Base-by-base conservation (phyloP, 2,113 vertebrate species). In the Xyrauchen texanus region DNA sequence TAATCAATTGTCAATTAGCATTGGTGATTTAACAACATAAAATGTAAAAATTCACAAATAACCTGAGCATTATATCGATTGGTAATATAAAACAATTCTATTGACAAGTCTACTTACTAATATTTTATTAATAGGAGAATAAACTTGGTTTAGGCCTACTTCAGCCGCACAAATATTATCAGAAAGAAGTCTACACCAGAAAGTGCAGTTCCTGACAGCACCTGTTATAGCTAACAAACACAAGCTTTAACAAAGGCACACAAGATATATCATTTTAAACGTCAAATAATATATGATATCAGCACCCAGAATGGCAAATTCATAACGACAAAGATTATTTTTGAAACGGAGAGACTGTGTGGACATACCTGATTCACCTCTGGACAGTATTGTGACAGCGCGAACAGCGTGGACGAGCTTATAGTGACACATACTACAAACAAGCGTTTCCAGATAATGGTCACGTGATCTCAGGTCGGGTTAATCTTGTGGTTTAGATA, bases 321-420 rank as follows among this genome's bases (percentile, higher is more conserved):
- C 60, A 63, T n/a, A 21, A 9, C 2, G 60, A 47, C 15, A 61
- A 47, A 73, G 8, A 21, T 34, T 15, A 15, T 6, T 11, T 62
- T 62, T 21, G 57, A 53, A 7, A 53, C 7, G 12, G 8, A 65
- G 46, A 53, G 16, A 15, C 21, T 6, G 51, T 57, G 34, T n/a
- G 68, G 52, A 65, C 74, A 44, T 74, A 74, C 72, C 74, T 65
- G 34, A 53, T 44, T 76, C 74, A 15, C 62, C 49, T 66, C 49
- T 55, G 61, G 74, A 76, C 74, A 16, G 62, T n/a, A n/a, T 7
- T 12, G 8, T 76, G 73, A 76, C 74, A 66, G 49, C 49, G 11
- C 62, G 13, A 45, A 34, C 62, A 34, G 49, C 74, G 49, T 65
- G 62, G 45, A 73, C 57, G 6, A 12, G 13, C 34, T 53, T 44